Evolutionary conservation across 2,888 invertebrate species (phyloP), one percentile per base, ranked within the genome.

Genomic region (Cabera pusaria): DNA sequence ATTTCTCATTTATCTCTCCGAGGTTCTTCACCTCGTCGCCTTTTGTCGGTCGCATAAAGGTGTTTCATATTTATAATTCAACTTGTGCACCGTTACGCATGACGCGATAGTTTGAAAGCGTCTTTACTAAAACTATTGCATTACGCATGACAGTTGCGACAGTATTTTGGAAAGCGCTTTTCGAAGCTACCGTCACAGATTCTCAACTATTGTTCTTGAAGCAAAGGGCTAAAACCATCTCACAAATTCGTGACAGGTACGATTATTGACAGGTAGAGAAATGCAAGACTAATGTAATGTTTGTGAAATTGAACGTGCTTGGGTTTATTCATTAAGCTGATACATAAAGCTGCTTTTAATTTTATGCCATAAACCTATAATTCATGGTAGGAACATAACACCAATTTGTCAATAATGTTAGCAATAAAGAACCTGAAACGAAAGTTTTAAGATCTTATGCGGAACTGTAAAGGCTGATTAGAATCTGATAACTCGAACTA

Each of bases 1-100:
- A 87, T 87, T 84, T 84, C 77, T 52, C 84, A 86, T 87, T 85
- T 85, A 87, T 86, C 85, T 82, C 67, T 56, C 58, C 38, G 67
- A 80, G 87, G 80, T 86, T 80, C 76, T 85, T 84, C 72, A 86
- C 84, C 85, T 78, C 71, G 34, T 36, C 62, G 56, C 42, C 81
- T 79, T 76, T 86, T 88, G 87, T 87, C 73, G 73, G 72, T 41
- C 49, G 50, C 57, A 79, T 79, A 82, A 82, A 84, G 79, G 79
- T 81, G 76, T 70, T 67, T 74, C 59, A 70, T 71, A 72, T 78
- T 82, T 80, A 72, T 77, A 80, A 85, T 85, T 84, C 84, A 78
- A 75, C 74, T 68, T 71, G 73, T 72, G 70, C 70, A 73, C 72
- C 79, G 87, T 87, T 86, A 86, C 87, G 87, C 86, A 84, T 77